Conservation (phyloP, 2,888 invertebrate genomes). For the Drosophila peninsularis region DNA sequence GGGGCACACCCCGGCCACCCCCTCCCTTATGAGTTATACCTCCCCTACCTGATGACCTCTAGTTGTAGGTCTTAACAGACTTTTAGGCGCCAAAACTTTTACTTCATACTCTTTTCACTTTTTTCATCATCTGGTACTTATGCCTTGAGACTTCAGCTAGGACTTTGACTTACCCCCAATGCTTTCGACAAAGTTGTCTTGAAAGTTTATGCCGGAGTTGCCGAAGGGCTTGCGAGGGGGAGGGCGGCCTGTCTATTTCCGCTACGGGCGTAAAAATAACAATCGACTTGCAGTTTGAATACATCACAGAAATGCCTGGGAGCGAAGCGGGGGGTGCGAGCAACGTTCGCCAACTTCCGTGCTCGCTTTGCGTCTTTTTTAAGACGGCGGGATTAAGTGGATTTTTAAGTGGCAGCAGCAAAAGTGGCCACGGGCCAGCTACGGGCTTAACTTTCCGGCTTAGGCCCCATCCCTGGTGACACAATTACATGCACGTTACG, state of each 20-base stretch:
- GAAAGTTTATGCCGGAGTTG: conserved; percentile 52
- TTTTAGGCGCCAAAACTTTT: conserved; percentile 54
- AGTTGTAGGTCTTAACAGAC: conserved; percentile 45
- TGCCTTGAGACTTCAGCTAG: conserved; percentile 43
- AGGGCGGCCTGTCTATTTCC: conserved; percentile 62
- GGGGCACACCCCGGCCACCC: conserved; percentile 2
- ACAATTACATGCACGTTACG: conserved; percentile 75
- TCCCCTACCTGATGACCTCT: conserved; percentile 26
- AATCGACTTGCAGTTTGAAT: conserved; percentile 80
- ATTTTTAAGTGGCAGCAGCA: conserved; percentile 77
- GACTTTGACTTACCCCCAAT: conserved; percentile 57
- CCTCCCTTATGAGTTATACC: not conserved
- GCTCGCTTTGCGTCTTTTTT: conserved; percentile 42
- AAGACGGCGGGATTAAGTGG: conserved; percentile 75
- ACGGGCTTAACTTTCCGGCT: conserved; percentile 65
- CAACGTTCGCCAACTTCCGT: conserved; percentile 23
- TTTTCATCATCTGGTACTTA: conserved; percentile 16
- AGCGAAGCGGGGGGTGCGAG: not conserved
- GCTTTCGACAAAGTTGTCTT: conserved; percentile 65
- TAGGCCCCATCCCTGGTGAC: conserved; percentile 59
- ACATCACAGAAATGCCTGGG: conserved; percentile 49
- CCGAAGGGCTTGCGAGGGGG: conserved; percentile 11
- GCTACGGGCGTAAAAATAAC: conserved; percentile 76
- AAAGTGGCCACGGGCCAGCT: conserved; percentile 72
- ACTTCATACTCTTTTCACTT: conserved; percentile 5